Evolutionary conservation across 2,113 vertebrate species (phyloP).

Genomic region (Okapia johnstoni): DNA sequence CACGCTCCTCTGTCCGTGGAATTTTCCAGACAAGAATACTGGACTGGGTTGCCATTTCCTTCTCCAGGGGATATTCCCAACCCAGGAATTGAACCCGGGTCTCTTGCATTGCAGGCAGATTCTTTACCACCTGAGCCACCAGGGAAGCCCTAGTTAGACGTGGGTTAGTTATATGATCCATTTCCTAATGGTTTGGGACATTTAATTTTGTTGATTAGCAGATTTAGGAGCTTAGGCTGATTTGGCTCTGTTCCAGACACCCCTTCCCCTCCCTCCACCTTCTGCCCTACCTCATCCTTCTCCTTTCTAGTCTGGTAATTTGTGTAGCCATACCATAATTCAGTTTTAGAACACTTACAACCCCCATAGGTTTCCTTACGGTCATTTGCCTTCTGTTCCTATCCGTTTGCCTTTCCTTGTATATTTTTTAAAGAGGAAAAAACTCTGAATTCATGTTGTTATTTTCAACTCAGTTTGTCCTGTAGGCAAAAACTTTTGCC

Average conservation of each 20-base stretch:
- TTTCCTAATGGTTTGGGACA: neutral
- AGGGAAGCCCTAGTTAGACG: neutral
- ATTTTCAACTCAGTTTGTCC: neutral
- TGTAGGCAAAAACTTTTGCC: neutral
- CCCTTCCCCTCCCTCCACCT: too few species aligned
- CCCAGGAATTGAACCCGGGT: neutral
- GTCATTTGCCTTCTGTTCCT: neutral
- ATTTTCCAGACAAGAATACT: neutral
- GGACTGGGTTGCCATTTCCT: neutral
- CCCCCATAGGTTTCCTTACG: neutral
- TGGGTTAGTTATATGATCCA: neutral
- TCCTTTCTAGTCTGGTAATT: neutral
- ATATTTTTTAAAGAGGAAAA: neutral
- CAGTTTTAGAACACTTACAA: neutral
- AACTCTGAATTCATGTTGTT: neutral
- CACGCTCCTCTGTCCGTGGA: neutral
- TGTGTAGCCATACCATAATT: neutral
- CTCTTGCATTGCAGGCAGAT: neutral
- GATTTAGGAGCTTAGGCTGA: neutral
- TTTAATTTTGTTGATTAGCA: neutral
- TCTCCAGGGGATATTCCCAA: neutral
- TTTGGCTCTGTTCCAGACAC: neutral
- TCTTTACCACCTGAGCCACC: neutral
- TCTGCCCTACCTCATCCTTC: neutral
- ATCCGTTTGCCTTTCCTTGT: neutral